Evolutionary conservation across 2,888 invertebrate genomes (phyloP).

Genomic region (Rambutsinella grinnellia): DNA sequence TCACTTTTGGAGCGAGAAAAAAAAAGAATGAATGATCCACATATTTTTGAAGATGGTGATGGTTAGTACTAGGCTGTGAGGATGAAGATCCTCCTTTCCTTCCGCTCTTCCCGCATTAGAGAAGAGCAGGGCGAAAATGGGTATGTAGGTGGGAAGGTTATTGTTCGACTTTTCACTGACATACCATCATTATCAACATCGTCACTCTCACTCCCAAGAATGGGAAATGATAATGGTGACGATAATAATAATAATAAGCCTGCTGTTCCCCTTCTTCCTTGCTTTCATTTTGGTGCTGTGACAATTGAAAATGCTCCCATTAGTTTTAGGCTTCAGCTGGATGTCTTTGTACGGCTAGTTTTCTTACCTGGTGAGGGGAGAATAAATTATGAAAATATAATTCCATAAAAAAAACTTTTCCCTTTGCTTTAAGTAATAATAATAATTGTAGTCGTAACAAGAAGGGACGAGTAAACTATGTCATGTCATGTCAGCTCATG

Average conservation of each 20-base stretch:
- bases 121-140: conserved; percentile 21
- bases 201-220: background rate
- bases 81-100: conserved; percentile 20
- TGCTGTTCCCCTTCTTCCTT: background rate
- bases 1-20: background rate
- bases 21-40: background rate
- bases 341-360: too few relatives aligned
- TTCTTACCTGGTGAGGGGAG: too few relatives aligned
- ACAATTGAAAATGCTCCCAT: background rate
- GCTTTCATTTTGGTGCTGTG: too few relatives aligned
- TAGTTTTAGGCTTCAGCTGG: background rate
- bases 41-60: background rate
- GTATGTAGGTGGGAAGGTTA: conserved; percentile 46
- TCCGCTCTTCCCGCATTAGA: conserved; percentile 30
- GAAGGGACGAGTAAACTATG: too few relatives aligned
- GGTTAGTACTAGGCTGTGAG: background rate
- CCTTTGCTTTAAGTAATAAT: too few relatives aligned
- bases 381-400: too few relatives aligned
- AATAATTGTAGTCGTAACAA: too few relatives aligned
- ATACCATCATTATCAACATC: background rate
- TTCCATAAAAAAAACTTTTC: too few relatives aligned
- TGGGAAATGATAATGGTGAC: conserved; percentile 3
- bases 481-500: too few relatives aligned
- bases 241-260: background rate
- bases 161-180: conserved; percentile 30